phyloP scores from a whole-genome alignment of 2,888 invertebrate genomes.

The Pheosia tremula region DNA sequence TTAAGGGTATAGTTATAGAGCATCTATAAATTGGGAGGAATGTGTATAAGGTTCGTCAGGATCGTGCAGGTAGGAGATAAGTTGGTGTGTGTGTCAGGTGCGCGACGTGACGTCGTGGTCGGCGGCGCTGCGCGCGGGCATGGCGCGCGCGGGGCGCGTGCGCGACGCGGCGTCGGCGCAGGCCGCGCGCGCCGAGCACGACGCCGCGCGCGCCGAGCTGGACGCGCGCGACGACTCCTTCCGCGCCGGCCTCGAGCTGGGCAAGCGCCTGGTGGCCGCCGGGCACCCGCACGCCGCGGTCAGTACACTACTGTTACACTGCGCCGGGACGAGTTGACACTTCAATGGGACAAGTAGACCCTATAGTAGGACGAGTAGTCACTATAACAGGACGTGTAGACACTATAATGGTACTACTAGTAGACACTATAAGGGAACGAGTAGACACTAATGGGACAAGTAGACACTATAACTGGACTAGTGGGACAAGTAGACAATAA shows the following conservation, averaged over 20 bases:
- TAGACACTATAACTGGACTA: not conserved
- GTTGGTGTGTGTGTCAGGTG: constrained; percentile 71
- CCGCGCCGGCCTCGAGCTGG: constrained; percentile 88
- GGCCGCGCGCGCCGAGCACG: constrained; percentile 88
- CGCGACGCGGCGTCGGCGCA: constrained; percentile 93
- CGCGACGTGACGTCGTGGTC: constrained; percentile 97
- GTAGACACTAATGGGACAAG: too few species aligned
- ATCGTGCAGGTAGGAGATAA: too few species aligned
- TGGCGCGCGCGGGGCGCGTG: constrained; percentile 90
- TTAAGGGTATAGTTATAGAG: too few species aligned
- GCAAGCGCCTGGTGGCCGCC: constrained; percentile 92
- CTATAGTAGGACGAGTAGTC: too few species aligned
- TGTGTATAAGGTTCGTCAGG: too few species aligned
- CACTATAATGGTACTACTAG: too few species aligned
- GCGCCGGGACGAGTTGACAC: too few species aligned
- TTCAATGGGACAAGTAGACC: too few species aligned
- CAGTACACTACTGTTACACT: not conserved
- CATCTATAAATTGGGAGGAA: too few species aligned
- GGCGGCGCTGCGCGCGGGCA: constrained; percentile 89
- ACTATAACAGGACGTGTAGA: too few species aligned
- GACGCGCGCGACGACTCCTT: constrained; percentile 93
- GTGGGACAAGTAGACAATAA: not conserved
- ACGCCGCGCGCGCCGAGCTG: constrained; percentile 77
- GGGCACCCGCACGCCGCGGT: constrained; percentile 84
- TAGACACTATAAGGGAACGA: too few species aligned